A percentile compares a stretch with the other conserved stretches of the same genome.
These are phyloP conservation scores for Ormyrus labotus DNA, from an alignment of 2,888 invertebrate species.

Conservation along the genomic window DNA sequence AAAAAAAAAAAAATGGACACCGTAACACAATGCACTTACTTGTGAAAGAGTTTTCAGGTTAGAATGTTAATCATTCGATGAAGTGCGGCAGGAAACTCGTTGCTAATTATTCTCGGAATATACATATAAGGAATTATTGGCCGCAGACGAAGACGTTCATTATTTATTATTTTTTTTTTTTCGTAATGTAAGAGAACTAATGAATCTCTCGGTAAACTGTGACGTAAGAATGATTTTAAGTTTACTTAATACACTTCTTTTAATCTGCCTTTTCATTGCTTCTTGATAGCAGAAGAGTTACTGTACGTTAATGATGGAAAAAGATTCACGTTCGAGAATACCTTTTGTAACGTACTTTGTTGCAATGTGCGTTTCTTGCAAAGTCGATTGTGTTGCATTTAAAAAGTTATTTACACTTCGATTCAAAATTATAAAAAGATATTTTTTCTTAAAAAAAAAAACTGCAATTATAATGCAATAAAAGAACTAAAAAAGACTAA, in stretches of 20 bases:
- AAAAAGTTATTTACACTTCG: no score
- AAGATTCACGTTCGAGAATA: no score
- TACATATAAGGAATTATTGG: conserved; percentile 27
- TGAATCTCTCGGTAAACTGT: conserved; percentile 5
- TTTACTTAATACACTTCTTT: conserved; percentile 31
- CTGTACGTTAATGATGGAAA: conserved; percentile 1
- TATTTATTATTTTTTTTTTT: background rate
- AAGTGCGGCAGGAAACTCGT: background rate
- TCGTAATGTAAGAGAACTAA: background rate
- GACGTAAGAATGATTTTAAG: conserved; percentile 34
- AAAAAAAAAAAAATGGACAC: background rate
- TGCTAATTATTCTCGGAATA: conserved; percentile 19
- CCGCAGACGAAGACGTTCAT: background rate
- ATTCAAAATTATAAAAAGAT: no score
- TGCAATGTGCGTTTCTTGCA: no score
- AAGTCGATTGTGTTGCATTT: no score
- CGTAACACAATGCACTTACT: conserved; percentile 6
- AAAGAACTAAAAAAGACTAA: no score
- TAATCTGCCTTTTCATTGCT: conserved; percentile 16
- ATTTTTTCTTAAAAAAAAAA: no score
- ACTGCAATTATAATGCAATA: no score
- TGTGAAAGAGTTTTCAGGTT: conserved; percentile 3
- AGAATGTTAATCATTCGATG: conserved; percentile 27
- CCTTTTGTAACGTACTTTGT: no score
- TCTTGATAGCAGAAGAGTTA: conserved; percentile 15